Conservation (phyloP, 2,113 vertebrate genomes). For the Malurus elegans region DNA sequence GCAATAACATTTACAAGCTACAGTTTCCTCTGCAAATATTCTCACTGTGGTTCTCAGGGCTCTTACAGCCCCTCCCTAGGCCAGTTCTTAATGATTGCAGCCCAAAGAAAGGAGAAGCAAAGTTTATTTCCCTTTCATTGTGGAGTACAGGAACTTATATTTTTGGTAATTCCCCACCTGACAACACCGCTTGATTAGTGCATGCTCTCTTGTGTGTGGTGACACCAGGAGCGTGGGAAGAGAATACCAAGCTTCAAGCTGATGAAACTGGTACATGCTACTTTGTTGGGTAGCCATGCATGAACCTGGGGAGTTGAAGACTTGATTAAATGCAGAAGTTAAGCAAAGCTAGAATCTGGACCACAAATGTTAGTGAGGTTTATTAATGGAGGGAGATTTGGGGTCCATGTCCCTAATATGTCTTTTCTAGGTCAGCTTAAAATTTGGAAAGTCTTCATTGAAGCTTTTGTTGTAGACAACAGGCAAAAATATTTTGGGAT, state of each 20-base stretch:
- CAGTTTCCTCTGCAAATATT: slow-evolving; percentile 76
- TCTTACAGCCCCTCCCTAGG: neutral
- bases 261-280: neutral
- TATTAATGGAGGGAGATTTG: neutral
- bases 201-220: neutral
- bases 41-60: neutral
- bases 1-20: slow-evolving; percentile 77
- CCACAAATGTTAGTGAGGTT: neutral
- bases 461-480: neutral
- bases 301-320: neutral
- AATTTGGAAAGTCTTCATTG: neutral
- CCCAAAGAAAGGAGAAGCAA: neutral
- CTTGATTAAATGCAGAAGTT: neutral
- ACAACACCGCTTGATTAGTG: neutral
- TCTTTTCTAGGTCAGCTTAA: neutral
- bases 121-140: slow-evolving; percentile 54
- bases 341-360: neutral
- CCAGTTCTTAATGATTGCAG: neutral
- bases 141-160: neutral
- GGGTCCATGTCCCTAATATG: neutral
- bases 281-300: neutral
- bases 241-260: neutral
- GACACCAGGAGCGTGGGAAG: neutral
- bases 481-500: neutral
- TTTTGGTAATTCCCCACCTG: neutral